Evolutionary conservation across 2,113 vertebrate species (phyloP).

Genomic region (Sitta europaea): DNA sequence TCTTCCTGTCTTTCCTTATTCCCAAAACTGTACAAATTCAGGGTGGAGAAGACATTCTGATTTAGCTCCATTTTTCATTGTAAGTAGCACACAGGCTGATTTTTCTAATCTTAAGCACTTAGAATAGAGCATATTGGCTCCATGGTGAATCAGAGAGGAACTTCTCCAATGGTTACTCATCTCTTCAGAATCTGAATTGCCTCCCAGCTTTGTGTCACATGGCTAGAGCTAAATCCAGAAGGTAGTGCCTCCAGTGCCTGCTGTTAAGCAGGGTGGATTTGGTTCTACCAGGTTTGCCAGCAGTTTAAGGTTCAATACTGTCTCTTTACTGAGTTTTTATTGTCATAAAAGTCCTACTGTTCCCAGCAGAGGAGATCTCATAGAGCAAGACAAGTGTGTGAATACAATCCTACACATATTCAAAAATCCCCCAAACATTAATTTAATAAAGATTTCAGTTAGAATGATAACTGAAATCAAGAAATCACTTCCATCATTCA

Average conservation of each 20-base stretch:
- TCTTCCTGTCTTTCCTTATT: not conserved
- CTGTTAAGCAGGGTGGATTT: not conserved
- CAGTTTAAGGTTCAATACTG: not conserved
- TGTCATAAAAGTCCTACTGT: not conserved
- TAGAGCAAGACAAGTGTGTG: not conserved
- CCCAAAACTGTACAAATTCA: not conserved
- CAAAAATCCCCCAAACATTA: not conserved
- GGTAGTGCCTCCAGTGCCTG: not conserved
- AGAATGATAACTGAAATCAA: not conserved
- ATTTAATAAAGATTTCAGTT: not conserved
- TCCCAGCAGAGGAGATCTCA: not conserved
- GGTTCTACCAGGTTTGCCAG: not conserved
- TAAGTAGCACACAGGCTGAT: not conserved
- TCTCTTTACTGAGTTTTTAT: not conserved
- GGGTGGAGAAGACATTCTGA: not conserved
- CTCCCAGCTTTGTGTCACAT: not conserved
- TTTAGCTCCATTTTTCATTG: not conserved
- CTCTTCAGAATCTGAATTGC: not conserved
- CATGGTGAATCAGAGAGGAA: not conserved
- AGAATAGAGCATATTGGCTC: not conserved
- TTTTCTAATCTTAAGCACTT: not conserved
- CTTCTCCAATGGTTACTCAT: not conserved
- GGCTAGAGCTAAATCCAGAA: not conserved
- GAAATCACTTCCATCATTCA: not conserved
- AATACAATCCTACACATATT: not conserved